Conservation (phyloP, 2,113 vertebrate genomes). For the Cichladusa arquata region DNA sequence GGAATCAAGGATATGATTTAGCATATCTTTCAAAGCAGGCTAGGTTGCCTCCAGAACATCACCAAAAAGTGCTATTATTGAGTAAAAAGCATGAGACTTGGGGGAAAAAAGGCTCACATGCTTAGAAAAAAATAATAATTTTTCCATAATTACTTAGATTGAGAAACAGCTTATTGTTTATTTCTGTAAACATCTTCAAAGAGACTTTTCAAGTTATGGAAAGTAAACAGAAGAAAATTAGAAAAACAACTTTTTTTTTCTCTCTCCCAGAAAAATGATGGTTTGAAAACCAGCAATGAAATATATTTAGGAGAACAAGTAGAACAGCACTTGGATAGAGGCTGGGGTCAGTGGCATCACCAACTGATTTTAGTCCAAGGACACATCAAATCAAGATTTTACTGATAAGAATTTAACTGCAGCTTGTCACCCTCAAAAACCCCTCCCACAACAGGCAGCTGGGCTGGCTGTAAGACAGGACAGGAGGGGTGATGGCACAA, state of each 20-base stretch:
- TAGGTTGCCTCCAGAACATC: not conserved
- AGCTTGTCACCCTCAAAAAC: not conserved
- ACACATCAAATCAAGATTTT: not conserved
- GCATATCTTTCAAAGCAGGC: not conserved
- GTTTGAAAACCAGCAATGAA: not conserved
- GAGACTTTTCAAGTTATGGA: not conserved
- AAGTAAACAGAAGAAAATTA: not conserved
- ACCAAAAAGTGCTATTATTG: not conserved
- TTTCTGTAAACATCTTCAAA: conserved; percentile 6
- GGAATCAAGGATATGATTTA: not conserved
- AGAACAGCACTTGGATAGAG: not conserved
- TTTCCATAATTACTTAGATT: not conserved
- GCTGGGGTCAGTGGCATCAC: not conserved
- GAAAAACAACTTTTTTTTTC: not conserved
- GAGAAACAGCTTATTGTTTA: not conserved
- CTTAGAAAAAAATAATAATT: not conserved
- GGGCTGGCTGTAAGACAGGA: not conserved
- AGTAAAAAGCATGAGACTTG: not conserved
- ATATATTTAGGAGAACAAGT: not conserved
- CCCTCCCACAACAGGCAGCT: not conserved
- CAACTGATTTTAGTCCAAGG: not conserved
- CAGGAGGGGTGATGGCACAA: not conserved
- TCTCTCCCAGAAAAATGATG: not conserved
- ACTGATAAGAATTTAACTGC: not conserved
- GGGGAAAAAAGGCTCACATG: not conserved